phyloP scores from a whole-genome alignment of 2,113 vertebrate species.

The Elaphurus davidianus region DNA sequence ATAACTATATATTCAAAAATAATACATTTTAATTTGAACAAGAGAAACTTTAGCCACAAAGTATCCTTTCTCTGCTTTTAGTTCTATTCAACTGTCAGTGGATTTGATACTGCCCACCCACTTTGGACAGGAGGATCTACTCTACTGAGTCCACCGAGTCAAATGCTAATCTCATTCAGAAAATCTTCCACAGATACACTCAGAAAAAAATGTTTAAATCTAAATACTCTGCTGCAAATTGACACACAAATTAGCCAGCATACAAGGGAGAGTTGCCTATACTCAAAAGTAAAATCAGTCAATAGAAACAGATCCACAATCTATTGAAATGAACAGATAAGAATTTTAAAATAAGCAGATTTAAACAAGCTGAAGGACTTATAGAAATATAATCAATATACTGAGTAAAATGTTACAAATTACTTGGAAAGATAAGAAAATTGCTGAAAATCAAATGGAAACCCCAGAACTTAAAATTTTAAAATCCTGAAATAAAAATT shows the following conservation, averaged over 20 bases:
- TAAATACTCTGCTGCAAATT: not conserved
- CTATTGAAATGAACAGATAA: not conserved
- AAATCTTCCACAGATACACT: not conserved
- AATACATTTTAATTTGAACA: not conserved
- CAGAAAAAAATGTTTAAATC: not conserved
- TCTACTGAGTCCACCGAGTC: not conserved
- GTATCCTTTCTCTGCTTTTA: not conserved
- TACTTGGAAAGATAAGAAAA: not conserved
- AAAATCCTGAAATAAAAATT: not conserved
- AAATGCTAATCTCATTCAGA: not conserved
- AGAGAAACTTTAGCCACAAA: not conserved
- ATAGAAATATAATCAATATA: not conserved
- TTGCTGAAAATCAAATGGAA: not conserved
- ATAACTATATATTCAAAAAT: not conserved
- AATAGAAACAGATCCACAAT: not conserved
- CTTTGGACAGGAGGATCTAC: not conserved
- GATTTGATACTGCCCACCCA: not conserved
- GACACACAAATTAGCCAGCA: not conserved
- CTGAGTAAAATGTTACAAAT: not conserved
- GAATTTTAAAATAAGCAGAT: not conserved
- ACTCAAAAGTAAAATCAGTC: not conserved
- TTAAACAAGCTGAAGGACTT: not conserved
- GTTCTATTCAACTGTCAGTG: not conserved
- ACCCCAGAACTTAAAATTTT: not conserved
- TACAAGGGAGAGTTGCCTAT: not conserved